A percentile compares a stretch with the other conserved stretches of the same genome.
phyloP scores from a whole-genome alignment of 2,797 vertebrate genomes.

The Thamnophis elegans region DNA sequence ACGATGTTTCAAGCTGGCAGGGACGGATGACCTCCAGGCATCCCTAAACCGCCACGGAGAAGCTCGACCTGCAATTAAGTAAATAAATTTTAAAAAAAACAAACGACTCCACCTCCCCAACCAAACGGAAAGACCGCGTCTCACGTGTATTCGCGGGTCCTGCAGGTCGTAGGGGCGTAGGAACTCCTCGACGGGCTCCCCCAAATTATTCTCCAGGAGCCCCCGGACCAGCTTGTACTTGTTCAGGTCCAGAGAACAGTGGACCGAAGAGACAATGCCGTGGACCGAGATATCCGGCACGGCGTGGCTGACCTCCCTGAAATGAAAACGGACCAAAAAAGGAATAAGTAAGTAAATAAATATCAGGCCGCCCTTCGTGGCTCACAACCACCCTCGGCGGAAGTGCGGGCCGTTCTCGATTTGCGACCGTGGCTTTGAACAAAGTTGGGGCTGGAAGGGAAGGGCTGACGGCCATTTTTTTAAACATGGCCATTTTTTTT shows the following conservation, averaged over 20 bases:
- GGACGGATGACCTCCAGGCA: no score
- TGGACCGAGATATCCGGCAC: conserved; percentile 92
- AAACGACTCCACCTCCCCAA: no score
- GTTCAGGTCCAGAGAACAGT: conserved; percentile 88
- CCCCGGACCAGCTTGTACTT: conserved; percentile 92
- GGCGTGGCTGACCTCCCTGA: conserved; percentile 89
- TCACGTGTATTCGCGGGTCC: conserved; percentile 92
- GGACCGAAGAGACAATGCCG: conserved; percentile 90
- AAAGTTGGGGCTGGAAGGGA: no score
- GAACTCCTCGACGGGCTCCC: conserved; percentile 92
- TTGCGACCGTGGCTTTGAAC: no score
- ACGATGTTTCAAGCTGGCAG: neutral
- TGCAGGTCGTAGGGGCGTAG: conserved; percentile 93
- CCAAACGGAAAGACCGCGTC: conserved; percentile 35
- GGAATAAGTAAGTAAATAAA: no score
- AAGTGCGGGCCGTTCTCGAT: no score
- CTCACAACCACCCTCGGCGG: no score
- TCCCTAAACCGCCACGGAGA: neutral
- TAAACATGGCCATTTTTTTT: no score
- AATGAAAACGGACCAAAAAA: no score
- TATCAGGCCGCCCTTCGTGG: no score
- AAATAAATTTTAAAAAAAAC: no score
- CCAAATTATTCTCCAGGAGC: conserved; percentile 92
- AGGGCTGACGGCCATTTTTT: no score
- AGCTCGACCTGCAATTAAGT: neutral